A percentile compares a stretch with the other conserved stretches of the same genome.
Conservation (phyloP, 2,113 vertebrate species). For the Megaceryle torquata region DNA sequence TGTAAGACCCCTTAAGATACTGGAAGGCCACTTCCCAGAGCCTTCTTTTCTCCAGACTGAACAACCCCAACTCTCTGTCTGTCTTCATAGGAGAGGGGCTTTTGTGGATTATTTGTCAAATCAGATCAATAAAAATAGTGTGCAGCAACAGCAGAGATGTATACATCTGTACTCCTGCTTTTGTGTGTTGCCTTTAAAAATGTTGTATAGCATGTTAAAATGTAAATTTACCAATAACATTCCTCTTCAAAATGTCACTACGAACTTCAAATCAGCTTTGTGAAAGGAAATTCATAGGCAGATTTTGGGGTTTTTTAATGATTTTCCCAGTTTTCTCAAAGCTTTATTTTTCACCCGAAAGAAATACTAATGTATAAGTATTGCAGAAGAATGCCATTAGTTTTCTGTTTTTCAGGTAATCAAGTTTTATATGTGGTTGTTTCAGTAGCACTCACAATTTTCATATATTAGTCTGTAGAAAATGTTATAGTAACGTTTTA, state of each 20-base stretch:
- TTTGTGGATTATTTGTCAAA: neutral
- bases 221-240: neutral
- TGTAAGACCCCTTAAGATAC: too few relatives aligned
- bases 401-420: neutral
- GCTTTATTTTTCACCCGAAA: neutral
- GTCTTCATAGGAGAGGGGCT: too few relatives aligned
- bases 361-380: neutral
- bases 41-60: too few relatives aligned
- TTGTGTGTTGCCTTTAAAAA: neutral
- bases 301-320: neutral
- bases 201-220: neutral
- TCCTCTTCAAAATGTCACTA: neutral
- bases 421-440: neutral
- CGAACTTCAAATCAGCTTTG: neutral
- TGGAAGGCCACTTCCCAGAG: too few relatives aligned
- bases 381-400: neutral
- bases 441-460: neutral
- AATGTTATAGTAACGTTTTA: neutral
- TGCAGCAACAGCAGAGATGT: neutral
- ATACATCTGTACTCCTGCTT: neutral
- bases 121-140: neutral
- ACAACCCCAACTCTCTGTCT: too few relatives aligned
- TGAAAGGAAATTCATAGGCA: neutral
- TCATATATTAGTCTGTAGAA: neutral
- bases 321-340: neutral